phyloP scores from a whole-genome alignment of 2,113 vertebrate genomes.

The Oxyura jamaicensis region DNA sequence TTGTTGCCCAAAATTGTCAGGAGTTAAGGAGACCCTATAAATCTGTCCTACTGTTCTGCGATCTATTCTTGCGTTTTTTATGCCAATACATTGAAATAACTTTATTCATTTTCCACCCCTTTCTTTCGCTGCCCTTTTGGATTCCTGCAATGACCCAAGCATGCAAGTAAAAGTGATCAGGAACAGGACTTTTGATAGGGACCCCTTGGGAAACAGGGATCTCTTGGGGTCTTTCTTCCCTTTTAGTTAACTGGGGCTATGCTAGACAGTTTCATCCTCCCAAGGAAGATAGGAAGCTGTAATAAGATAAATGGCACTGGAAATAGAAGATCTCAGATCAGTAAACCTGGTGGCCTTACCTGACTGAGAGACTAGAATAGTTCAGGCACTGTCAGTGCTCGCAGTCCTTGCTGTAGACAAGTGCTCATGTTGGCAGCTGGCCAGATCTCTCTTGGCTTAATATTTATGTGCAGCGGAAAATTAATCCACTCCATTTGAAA shows the following conservation, averaged over 20 bases:
- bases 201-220: neutral
- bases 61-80: neutral
- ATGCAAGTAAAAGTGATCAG: neutral
- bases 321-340: neutral
- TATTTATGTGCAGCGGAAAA: neutral
- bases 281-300: neutral
- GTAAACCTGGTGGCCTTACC: neutral
- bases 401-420: neutral
- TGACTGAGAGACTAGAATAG: neutral
- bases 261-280: neutral
- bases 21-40: neutral
- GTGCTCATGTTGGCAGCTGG: neutral
- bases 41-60: neutral
- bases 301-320: neutral
- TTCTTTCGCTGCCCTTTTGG: neutral
- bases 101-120: accelerated
- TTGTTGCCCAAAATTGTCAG: neutral
- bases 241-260: neutral
- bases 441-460: neutral
- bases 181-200: accelerated
- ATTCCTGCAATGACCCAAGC: neutral
- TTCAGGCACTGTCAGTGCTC: neutral
- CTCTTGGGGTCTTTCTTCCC: neutral
- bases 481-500: neutral
- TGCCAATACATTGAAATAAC: neutral